phyloP scores from a whole-genome alignment of 30 jellyfish, hydroid and myxozoan genomes.

The Sanderia malayensis region DNA sequence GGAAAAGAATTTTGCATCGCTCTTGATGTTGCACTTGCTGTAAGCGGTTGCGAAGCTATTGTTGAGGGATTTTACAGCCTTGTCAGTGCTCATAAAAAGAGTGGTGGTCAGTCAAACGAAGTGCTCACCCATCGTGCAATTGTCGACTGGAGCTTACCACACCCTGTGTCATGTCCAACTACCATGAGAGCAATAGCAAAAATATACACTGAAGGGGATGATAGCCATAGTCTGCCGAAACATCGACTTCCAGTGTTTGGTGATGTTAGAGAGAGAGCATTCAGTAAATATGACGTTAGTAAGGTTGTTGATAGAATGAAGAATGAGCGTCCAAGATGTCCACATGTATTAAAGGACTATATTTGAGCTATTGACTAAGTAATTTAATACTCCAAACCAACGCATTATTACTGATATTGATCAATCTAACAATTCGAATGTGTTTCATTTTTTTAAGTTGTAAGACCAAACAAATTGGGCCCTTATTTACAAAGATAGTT shows the following conservation, averaged over 20 bases:
- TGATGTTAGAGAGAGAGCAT: constrained; percentile 1
- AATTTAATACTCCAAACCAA: too few species aligned
- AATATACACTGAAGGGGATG: constrained; percentile 5
- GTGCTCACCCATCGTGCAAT: constrained; percentile 8
- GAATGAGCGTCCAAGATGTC: neutral
- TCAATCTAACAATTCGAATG: too few species aligned
- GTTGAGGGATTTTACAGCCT: constrained; percentile 27
- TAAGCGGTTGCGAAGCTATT: constrained; percentile 33
- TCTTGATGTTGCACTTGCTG: constrained; percentile 30
- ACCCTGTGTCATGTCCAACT: constrained; percentile 2
- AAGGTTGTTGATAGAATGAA: neutral
- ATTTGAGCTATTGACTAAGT: too few species aligned
- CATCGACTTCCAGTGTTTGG: constrained; percentile 10
- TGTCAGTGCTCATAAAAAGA: neutral
- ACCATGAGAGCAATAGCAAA: constrained; percentile 3
- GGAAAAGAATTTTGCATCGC: constrained; percentile 24
- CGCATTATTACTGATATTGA: too few species aligned
- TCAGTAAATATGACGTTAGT: neutral
- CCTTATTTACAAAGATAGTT: too few species aligned
- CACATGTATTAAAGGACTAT: neutral
- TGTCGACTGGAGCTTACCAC: constrained; percentile 9
- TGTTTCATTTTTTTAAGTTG: too few species aligned
- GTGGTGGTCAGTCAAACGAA: constrained; percentile 17
- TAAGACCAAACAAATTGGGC: too few species aligned
- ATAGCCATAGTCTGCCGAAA: neutral